A percentile compares a stretch with the other conserved stretches of the same genome.
phyloP scores from a whole-genome alignment of 2,113 vertebrate genomes.

The Oceanites oceanicus region DNA sequence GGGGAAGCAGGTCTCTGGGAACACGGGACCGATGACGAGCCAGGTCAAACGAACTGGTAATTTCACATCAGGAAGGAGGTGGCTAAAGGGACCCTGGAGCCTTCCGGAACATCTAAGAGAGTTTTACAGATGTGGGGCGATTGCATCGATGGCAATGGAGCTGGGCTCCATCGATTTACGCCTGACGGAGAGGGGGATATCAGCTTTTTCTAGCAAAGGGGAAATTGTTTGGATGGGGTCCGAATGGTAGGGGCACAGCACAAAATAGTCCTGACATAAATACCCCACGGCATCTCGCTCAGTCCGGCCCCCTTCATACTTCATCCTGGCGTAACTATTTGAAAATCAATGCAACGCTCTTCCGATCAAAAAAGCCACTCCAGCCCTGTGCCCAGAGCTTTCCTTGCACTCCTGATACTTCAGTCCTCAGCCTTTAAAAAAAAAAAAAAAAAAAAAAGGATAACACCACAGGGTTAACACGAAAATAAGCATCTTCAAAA shows the following conservation, averaged over 20 bases:
- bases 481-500: not conserved
- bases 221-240: not conserved
- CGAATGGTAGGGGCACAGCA: not conserved
- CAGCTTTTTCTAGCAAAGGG: not conserved
- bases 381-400: not conserved
- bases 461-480: not conserved
- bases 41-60: not conserved
- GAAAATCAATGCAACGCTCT: not conserved
- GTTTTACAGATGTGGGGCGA: not conserved
- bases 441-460: not conserved
- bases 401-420: not conserved
- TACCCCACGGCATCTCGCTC: not conserved
- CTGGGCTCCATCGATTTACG: not conserved
- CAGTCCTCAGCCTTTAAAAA: not conserved
- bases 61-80: rapidly evolving
- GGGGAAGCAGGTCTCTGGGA: not conserved
- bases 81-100: not conserved
- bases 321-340: not conserved
- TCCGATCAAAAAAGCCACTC: not conserved
- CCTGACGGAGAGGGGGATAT: not conserved
- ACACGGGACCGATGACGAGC: not conserved
- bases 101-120: not conserved
- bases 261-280: not conserved
- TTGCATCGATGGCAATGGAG: rapidly evolving
- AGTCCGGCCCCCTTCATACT: not conserved